Evolutionary conservation across 1,140 invertebrate species (phyloP).

Genomic region (Marisa cornuarietis): DNA sequence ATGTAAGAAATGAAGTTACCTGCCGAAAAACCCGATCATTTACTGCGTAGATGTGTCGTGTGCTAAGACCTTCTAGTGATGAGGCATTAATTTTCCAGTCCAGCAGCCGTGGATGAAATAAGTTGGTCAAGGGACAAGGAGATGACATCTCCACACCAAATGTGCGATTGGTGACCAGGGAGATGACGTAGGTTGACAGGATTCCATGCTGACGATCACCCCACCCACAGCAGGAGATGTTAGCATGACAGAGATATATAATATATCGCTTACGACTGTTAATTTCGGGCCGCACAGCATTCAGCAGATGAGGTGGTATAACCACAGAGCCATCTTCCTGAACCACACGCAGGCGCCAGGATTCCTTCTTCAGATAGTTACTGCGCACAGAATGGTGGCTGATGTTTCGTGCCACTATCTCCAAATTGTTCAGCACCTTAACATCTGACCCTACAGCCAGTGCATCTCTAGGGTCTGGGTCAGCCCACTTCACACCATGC

Average conservation of each 20-base stretch:
- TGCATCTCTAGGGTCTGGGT: background rate
- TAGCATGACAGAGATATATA: constrained; percentile 36
- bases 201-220: constrained; percentile 45
- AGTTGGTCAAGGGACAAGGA: constrained; percentile 34
- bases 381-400: background rate
- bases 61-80: constrained; percentile 26
- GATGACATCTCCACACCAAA: constrained; percentile 39
- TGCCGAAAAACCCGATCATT: constrained; percentile 37
- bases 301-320: constrained; percentile 1
- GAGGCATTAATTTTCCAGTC: constrained; percentile 38
- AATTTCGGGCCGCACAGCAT: background rate
- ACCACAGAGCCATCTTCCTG: background rate
- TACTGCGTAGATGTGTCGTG: constrained; percentile 32
- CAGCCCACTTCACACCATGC: background rate
- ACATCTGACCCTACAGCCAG: background rate
- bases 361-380: constrained; percentile 7
- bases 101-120: constrained; percentile 36
- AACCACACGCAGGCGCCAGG: constrained; percentile 6
- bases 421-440: constrained; percentile 16
- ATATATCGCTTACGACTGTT: constrained; percentile 27
- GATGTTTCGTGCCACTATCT: constrained; percentile 19
- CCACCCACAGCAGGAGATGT: constrained; percentile 41
- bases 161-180: constrained; percentile 36
- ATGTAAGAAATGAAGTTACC: background rate
- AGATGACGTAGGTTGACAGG: constrained; percentile 39